A percentile compares a stretch with the other conserved stretches of the same genome.
phyloP scores from a whole-genome alignment of 2,113 vertebrate species.

The Aix galericulata region DNA sequence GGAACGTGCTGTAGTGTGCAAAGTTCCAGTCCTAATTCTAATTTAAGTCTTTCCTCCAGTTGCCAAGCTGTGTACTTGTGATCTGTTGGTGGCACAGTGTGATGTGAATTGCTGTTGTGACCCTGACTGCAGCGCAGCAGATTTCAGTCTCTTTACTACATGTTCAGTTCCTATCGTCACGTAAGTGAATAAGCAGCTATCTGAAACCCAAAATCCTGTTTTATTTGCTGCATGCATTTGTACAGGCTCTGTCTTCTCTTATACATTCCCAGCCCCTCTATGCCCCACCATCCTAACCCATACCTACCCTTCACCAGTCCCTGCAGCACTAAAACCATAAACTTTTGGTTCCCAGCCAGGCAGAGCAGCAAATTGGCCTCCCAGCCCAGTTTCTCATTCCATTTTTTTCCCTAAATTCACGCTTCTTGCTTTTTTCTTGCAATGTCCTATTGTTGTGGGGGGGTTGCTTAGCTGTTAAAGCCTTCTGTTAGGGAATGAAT shows the following conservation, averaged over 20 bases:
- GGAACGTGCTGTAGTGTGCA: background rate
- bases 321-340: background rate
- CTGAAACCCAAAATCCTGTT: background rate
- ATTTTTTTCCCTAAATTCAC: background rate
- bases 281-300: background rate
- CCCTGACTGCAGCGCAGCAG: conserved; percentile 74
- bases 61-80: conserved; percentile 79
- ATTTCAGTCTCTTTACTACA: conserved; percentile 80
- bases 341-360: background rate
- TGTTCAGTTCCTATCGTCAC: conserved; percentile 79
- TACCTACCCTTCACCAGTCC: background rate
- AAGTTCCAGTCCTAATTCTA: background rate
- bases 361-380: background rate
- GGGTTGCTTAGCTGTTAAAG: background rate
- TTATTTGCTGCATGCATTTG: background rate
- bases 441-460: background rate
- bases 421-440: background rate
- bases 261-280: background rate
- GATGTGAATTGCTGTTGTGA: conserved; percentile 88
- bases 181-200: conserved; percentile 65
- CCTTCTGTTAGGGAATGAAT: background rate
- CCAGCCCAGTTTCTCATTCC: background rate
- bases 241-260: background rate
- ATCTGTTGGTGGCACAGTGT: conserved; percentile 78
- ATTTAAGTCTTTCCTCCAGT: conserved; percentile 60